Conservation (phyloP, 2,888 invertebrate genomes). For the Chaitophorus viminalis region DNA sequence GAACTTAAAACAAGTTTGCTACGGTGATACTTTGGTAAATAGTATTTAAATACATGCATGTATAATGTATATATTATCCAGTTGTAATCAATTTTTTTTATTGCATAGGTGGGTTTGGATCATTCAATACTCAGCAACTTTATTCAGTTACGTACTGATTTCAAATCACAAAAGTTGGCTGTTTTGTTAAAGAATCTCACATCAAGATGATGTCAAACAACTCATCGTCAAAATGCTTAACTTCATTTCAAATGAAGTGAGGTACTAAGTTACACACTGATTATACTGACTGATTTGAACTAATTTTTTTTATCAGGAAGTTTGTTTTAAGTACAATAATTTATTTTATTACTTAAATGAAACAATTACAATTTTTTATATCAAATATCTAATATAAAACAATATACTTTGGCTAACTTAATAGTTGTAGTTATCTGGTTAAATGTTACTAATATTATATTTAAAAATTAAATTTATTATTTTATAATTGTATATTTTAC, state of each 20-base stretch:
- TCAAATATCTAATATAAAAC: neutral
- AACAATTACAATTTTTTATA: constrained; percentile 7
- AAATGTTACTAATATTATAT: neutral
- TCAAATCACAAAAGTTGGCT: constrained; percentile 85
- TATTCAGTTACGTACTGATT: constrained; percentile 93
- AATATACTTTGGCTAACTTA: neutral
- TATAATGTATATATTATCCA: neutral
- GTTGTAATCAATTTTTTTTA: neutral
- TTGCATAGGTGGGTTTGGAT: constrained; percentile 83
- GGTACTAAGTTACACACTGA: neutral
- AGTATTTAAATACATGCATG: neutral
- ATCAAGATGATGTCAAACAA: constrained; percentile 44
- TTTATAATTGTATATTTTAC: neutral
- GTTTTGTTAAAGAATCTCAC: constrained; percentile 69
- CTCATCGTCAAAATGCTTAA: constrained; percentile 3
- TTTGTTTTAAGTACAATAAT: neutral
- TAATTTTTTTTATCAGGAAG: neutral
- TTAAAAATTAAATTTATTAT: neutral
- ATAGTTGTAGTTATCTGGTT: neutral
- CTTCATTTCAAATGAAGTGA: neutral
- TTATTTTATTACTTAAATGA: constrained; percentile 21
- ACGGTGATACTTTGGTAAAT: constrained; percentile 90
- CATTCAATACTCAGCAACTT: constrained; percentile 89
- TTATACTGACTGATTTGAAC: constrained; percentile 27
- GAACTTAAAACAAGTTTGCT: constrained; percentile 94